Base-by-base conservation (phyloP, 1,140 invertebrate species). In the Conus betulinus region DNA sequence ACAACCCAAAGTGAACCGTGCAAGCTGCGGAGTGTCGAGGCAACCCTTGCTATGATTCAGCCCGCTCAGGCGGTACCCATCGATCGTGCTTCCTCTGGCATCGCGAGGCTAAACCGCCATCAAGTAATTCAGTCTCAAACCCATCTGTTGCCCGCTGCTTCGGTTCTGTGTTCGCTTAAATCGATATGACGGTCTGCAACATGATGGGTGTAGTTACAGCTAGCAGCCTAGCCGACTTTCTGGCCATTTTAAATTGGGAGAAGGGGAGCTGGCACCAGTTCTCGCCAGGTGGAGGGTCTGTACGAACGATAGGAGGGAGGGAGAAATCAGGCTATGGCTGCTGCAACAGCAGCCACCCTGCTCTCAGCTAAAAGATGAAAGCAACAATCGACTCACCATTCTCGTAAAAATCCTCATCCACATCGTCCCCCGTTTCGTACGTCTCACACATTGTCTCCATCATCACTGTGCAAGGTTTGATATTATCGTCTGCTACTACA, bases 401-500 rank as follows among this genome's bases (percentile, higher is more conserved):
- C 53, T 85, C 84, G 60, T 85, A 85, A 60, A 53, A 85, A 39
- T 85, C 84, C 60, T 85, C 84, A 63, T 63, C 60, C 23, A 85
- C n/a, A 20, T 63, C 84, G 27, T 85, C 84, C 27, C 84, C 84
- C 20, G 84, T 85, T 39, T 85, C 84, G 84, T 85, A 85, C 11
- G 84, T 85, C 67, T 85, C 84, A 25, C 60, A 85, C 84, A 85
- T 13, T 51, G 27, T 60, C 84, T 85, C 84, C 84, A 85, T 85
- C 84, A 85, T 85, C 55, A 85, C 78, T 79, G 74, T 3, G 78
- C 51, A 79, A 6, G n/a, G 1, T 79, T 71, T 20, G 67, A 7
- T 71, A 23, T n/a, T 71, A 23, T 71, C 67, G 67, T 71, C 67
- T 71, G 20, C 67, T 20, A 20, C 67, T 5, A 20, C 39, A 39